These are phyloP conservation scores for Platerodrilus igneus DNA, from an alignment of 2,888 invertebrate species.

Conservation along the genomic window DNA sequence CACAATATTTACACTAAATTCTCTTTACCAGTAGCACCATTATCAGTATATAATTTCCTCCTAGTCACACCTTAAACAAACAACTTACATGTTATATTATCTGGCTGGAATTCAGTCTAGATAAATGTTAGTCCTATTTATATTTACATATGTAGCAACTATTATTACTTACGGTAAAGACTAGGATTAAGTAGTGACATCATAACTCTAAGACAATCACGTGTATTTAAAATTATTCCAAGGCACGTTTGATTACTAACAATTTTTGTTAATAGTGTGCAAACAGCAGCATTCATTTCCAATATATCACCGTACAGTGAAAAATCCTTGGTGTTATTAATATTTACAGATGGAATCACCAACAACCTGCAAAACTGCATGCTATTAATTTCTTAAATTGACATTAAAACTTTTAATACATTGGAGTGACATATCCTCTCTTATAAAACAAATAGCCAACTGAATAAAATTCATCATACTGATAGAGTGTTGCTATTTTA, in stretches of 20 bases:
- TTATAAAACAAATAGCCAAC: too few relatives aligned
- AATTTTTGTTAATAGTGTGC: conserved; percentile 46
- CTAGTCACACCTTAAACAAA: too few relatives aligned
- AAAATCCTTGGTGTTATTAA: conserved; percentile 42
- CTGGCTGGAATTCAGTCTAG: too few relatives aligned
- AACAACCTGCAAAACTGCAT: conserved; percentile 43
- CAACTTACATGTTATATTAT: too few relatives aligned
- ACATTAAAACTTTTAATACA: conserved; percentile 1
- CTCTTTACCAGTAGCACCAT: too few relatives aligned
- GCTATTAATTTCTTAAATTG: conserved; percentile 15
- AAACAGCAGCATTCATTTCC: conserved; percentile 51
- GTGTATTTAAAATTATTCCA: conserved; percentile 46
- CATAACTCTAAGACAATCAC: conserved; percentile 48
- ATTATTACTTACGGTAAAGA: conserved; percentile 48
- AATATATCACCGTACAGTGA: conserved; percentile 49
- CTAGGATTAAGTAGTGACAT: conserved; percentile 47
- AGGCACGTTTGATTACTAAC: conserved; percentile 45
- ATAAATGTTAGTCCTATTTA: too few relatives aligned
- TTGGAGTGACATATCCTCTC: too few relatives aligned
- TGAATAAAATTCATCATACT: conserved; percentile 5
- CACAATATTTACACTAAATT: too few relatives aligned
- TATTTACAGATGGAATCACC: conserved; percentile 40
- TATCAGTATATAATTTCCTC: too few relatives aligned
- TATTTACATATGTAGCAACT: neutral
- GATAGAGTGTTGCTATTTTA: too few relatives aligned